These are phyloP conservation scores for Noctua pronuba DNA, from an alignment of 2,888 invertebrate genomes.

Conservation along the genomic window DNA sequence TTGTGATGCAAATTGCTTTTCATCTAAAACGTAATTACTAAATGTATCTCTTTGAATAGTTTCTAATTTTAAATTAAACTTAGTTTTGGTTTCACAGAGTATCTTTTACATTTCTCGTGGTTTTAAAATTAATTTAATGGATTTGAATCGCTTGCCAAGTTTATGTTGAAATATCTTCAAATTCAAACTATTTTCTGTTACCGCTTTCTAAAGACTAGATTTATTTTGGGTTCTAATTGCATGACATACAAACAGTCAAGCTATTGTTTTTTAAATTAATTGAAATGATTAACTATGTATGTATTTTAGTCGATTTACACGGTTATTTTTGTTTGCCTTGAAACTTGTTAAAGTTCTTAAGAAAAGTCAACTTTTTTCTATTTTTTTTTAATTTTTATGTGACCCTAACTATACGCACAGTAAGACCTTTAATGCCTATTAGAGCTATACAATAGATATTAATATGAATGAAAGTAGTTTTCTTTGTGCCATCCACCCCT, in stretches of 20 bases:
- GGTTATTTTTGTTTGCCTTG: neutral
- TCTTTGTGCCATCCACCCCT: constrained; percentile 43
- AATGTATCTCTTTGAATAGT: constrained; percentile 8
- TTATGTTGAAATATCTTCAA: neutral
- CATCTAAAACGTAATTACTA: constrained; percentile 13
- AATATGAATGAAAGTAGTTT: constrained; percentile 55
- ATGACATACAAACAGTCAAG: neutral
- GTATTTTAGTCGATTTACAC: neutral
- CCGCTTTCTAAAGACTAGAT: neutral
- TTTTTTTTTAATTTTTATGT: neutral
- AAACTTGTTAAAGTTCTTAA: neutral
- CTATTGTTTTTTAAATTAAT: neutral
- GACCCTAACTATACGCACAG: constrained; percentile 32
- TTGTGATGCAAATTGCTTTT: constrained; percentile 21
- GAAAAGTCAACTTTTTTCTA: neutral
- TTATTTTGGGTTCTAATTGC: neutral
- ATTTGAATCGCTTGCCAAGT: neutral
- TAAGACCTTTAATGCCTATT: constrained; percentile 21
- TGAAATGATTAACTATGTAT: neutral
- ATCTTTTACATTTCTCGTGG: neutral
- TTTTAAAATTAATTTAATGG: neutral
- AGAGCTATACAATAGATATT: constrained; percentile 47
- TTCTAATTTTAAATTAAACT: neutral
- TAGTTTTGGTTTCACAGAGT: neutral
- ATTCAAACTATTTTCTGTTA: neutral